These are phyloP conservation scores for Rhipidura dahli DNA, from an alignment of 2,113 vertebrate species.

Conservation along the genomic window DNA sequence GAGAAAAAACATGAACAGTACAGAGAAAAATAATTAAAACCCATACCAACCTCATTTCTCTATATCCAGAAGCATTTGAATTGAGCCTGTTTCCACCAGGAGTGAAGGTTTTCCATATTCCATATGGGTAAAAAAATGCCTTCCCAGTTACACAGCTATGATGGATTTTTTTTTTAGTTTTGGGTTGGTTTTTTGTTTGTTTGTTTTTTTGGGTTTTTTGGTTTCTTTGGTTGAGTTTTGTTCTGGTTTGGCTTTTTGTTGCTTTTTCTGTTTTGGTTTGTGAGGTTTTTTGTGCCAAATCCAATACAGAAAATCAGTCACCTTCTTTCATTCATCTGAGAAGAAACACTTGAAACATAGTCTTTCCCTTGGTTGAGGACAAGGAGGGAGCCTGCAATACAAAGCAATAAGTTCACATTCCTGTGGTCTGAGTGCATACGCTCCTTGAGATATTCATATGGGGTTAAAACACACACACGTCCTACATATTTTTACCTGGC, in stretches of 20 bases:
- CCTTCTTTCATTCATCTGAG: not conserved
- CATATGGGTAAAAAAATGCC: not conserved
- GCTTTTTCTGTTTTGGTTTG: not conserved
- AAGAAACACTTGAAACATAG: not conserved
- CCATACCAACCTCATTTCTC: not conserved
- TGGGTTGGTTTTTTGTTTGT: no score
- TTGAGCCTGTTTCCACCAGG: not conserved
- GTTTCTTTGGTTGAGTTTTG: not conserved
- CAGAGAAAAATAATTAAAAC: not conserved
- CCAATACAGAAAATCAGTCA: not conserved
- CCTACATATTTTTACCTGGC: not conserved
- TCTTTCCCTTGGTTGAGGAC: not conserved
- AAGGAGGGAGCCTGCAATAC: not conserved
- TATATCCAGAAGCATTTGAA: not conserved
- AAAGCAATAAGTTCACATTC: not conserved
- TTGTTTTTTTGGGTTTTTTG: no score
- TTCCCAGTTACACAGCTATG: not conserved
- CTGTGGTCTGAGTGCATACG: not conserved
- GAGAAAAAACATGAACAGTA: not conserved
- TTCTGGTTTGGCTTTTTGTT: not conserved
- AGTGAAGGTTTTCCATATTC: not conserved
- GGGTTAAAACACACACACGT: not conserved
- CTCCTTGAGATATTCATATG: accelerated
- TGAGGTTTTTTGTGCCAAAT: not conserved
- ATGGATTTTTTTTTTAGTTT: not conserved